phyloP scores from a whole-genome alignment of 2,888 invertebrate species.

The Pollenia amentaria region DNA sequence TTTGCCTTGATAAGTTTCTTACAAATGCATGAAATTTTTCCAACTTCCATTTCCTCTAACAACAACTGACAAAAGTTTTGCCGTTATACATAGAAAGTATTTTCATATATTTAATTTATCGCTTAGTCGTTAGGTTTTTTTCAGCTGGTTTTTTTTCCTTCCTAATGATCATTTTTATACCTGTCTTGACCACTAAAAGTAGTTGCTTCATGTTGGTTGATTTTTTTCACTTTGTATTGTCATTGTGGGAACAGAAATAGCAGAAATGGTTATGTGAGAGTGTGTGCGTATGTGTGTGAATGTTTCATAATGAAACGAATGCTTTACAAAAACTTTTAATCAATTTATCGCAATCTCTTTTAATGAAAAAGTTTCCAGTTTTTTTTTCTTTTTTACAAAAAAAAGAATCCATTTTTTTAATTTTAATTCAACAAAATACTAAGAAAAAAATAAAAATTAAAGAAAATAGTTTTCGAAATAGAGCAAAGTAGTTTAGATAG shows the following conservation, averaged over 20 bases:
- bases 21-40: too few species aligned
- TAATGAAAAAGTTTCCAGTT: slow-evolving; percentile 69
- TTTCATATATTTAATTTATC: background rate
- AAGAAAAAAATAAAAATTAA: background rate
- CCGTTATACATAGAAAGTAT: background rate
- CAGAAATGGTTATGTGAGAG: slow-evolving; percentile 13
- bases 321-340: slow-evolving; percentile 64
- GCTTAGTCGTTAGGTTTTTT: background rate
- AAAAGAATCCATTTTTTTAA: slow-evolving; percentile 18
- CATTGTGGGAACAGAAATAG: background rate
- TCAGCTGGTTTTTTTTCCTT: slow-evolving; percentile 29
- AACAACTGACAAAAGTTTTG: slow-evolving; percentile 10
- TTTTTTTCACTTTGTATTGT: background rate
- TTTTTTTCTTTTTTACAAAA: slow-evolving; percentile 10
- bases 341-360: slow-evolving; percentile 71
- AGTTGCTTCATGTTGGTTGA: background rate
- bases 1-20: too few species aligned
- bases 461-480: slow-evolving; percentile 42
- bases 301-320: slow-evolving; percentile 13
- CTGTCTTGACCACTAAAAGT: slow-evolving; percentile 52
- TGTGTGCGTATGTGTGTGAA: too few species aligned
- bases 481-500: slow-evolving; percentile 59
- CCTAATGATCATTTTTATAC: slow-evolving; percentile 48
- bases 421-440: slow-evolving; percentile 34
- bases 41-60: background rate